Base-by-base conservation (phyloP, 2,113 vertebrate species). In the Nesogale talazaci region DNA sequence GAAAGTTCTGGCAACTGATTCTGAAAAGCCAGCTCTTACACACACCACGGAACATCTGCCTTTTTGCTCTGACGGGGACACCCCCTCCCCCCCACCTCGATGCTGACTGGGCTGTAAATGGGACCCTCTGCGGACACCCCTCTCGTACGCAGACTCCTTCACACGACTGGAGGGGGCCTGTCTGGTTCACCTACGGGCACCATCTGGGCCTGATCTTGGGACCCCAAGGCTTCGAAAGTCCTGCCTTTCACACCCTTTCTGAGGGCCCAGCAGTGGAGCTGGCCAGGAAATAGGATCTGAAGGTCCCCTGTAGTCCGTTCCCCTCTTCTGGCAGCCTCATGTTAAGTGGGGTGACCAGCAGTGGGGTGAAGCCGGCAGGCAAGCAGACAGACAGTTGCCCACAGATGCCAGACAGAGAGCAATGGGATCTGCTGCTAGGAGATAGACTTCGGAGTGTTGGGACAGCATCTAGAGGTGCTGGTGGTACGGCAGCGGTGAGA, bases 401-500 rank as follows among this genome's bases (percentile, higher is more conserved):
- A 12, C 29, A 31, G 67, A 34, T 42, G 77, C 31, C 16, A 56
- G 9, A 6, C 22, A 1, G 27, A 10, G 10, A 10, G 16, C 25
- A 8, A 52, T 42, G 17, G 0, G 19, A 5, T 2, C 0, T 3
- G 0, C 76, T 1, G 10, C 34, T 4, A 52, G 20, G 17, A 4
- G 38, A 56, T 67, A 42, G 65, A 25, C 27, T 65, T 65, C 0
- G 9, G 63, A 19, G 59, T 61, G 59, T 61, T 61, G 59, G 59
- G 59, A 19, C 22, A 61, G 59, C 59, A 4, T 61, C 59, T 20
- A 61, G 6, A 23, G 22, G 61, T 7, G 6, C 23, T 63, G 61
- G 9, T 63, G 61, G 61, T 63, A 8, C 61, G 27, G 23, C 8
- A 23, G 61, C 8, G 12, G 59, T 63, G 8, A 63, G 23, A 6